Base-by-base conservation (phyloP, 2,113 vertebrate genomes). In the Gorsachius goisagi region DNA sequence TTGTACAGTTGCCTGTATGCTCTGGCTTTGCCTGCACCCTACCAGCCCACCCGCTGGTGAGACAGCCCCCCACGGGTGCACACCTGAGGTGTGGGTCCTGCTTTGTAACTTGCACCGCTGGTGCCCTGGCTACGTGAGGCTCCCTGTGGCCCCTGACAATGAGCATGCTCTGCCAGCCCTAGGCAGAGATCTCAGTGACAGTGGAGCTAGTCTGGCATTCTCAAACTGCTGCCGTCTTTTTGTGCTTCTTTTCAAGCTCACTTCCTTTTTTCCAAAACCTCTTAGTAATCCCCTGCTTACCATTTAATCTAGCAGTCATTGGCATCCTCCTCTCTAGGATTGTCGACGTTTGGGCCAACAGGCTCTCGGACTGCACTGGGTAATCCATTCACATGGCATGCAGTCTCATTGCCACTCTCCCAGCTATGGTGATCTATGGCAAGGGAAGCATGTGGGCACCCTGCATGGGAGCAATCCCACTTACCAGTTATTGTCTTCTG, bases 201-300 rank as follows among this genome's bases (percentile, higher is more conserved):
- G 5, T 0, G 2, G 8, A 7, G 5, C 0, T 0, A 15, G 35
- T 24, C 35, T 7, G 8, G 5, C 19, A 37, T 50, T 73, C 58
- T 80, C 16, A 23, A 47, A 69, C 24, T n/a, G 12, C 27, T 9
- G 2, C 17, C 9, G 2, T 69, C n/a, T 41, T 79, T 74, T 56
- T 22, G 9, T 52, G 35, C 12, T 55, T 60, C 35, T 58, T 93
- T 82, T 80, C 19, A 91, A 74, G 26, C 7, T 77, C 7, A n/a
- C 4, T 32, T 68, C 9, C 33, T 24, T 50, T 3, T 62, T 83
- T 62, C 32, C 49, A 68, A 55, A 63, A 62, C 20, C 15, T 74
- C 15, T 89, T 49, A 11, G 14, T 22, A 87, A 74, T 33, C 7
- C 6, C 11, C 33, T 15, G 5, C 6, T 53, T 66, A 24, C 8